phyloP scores from a whole-genome alignment of 1,140 invertebrate genomes.

The Zaprionus inermis region DNA sequence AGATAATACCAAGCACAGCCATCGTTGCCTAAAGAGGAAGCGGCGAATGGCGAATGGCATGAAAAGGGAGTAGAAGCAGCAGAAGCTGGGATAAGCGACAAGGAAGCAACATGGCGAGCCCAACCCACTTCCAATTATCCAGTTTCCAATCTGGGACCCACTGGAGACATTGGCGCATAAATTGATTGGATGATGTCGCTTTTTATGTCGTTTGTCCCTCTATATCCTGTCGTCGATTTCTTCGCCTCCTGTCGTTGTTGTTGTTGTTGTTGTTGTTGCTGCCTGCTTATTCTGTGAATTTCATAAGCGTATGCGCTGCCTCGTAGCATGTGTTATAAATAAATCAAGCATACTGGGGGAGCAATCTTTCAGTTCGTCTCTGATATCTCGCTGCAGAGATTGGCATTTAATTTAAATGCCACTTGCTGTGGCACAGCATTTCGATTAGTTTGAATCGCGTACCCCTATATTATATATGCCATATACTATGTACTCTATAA shows the following conservation, averaged over 20 bases:
- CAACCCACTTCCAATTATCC: conserved; percentile 73
- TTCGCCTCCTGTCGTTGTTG: conserved; percentile 8
- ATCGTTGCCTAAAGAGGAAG: conserved; percentile 43
- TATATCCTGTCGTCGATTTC: conserved; percentile 23
- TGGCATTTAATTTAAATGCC: conserved; percentile 73
- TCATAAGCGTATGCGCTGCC: conserved; percentile 71
- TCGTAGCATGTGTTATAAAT: conserved; percentile 79
- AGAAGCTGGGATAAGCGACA: neutral
- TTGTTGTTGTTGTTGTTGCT: conserved; percentile 20
- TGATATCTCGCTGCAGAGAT: conserved; percentile 48
- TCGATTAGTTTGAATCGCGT: neutral
- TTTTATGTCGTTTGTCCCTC: conserved; percentile 74
- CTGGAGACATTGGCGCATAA: conserved; percentile 79
- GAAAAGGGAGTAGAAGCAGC: neutral
- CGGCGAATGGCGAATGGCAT: too few relatives aligned
- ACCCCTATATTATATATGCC: neutral
- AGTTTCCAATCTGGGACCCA: conserved; percentile 73
- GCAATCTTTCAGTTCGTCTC: conserved; percentile 59
- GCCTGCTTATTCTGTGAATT: conserved; percentile 60
- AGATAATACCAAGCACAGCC: conserved; percentile 73
- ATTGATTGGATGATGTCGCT: conserved; percentile 82
- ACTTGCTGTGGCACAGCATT: conserved; percentile 22
- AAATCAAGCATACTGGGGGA: conserved; percentile 68
- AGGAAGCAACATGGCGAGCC: neutral
- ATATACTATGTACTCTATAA: neutral